Conservation (phyloP, 2,797 vertebrate genomes). For the Paratrypauchen microcephalus region DNA sequence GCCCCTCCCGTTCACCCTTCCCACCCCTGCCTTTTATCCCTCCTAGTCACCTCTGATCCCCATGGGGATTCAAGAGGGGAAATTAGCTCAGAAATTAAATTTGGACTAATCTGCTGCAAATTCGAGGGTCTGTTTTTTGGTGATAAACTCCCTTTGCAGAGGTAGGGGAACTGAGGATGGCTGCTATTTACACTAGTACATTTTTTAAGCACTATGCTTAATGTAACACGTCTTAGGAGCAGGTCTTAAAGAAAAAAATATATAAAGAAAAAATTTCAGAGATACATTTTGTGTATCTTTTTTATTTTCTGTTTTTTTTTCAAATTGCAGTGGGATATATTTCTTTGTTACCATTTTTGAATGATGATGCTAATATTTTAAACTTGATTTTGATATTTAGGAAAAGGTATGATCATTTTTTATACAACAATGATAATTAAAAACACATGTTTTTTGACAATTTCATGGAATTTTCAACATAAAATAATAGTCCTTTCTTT, state of each 20-base stretch:
- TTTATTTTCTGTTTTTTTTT: no score
- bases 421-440: no score
- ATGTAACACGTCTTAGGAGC: background rate
- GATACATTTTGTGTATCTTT: no score
- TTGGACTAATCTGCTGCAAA: conserved; percentile 62
- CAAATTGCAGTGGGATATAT: no score
- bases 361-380: no score
- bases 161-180: conserved; percentile 2
- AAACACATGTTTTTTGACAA: no score
- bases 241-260: background rate
- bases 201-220: background rate
- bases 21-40: conserved; percentile 38
- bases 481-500: no score
- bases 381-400: no score
- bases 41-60: conserved; percentile 47
- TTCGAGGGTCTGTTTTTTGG: conserved; percentile 46
- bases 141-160: conserved; percentile 55
- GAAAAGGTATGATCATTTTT: no score
- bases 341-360: no score
- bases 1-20: conserved; percentile 1
- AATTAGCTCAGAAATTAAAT: conserved; percentile 71
- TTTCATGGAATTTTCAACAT: no score
- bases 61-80: conserved; percentile 53
- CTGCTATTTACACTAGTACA: conserved; percentile 4
- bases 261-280: background rate